These are phyloP conservation scores for Thamnophis elegans DNA, from an alignment of 2,797 vertebrate species.

Conservation along the genomic window DNA sequence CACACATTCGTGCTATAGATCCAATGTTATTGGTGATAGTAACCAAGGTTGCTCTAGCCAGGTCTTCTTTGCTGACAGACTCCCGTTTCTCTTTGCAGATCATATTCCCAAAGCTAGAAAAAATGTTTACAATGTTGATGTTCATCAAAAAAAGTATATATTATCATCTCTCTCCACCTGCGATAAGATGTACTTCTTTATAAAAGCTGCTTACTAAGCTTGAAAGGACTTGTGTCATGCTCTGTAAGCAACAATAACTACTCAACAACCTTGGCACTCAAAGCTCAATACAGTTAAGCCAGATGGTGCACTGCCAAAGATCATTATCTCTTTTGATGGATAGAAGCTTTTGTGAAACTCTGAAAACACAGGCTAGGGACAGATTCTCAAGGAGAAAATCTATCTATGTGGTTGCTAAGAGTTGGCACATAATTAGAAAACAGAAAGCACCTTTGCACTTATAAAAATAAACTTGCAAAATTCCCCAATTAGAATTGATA, in stretches of 20 bases:
- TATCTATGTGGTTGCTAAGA: not conserved
- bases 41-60: slow-evolving; percentile 85
- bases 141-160: not conserved
- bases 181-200: not conserved
- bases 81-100: slow-evolving; percentile 88
- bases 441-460: not conserved
- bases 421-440: not conserved
- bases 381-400: not conserved
- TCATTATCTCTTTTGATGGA: not conserved
- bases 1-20: slow-evolving; percentile 87
- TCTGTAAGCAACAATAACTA: not conserved
- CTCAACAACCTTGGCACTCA: not conserved
- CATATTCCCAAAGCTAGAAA: slow-evolving; percentile 85
- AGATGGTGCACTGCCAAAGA: not conserved
- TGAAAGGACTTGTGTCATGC: not conserved
- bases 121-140: not conserved
- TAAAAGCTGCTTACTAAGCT: not conserved
- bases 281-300: not conserved
- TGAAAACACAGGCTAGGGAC: not conserved
- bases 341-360: not conserved
- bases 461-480: not conserved
- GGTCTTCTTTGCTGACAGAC: slow-evolving; percentile 86
- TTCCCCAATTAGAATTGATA: not conserved
- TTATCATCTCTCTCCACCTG: not conserved
- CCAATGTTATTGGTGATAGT: slow-evolving; percentile 91